phyloP scores from a whole-genome alignment of 1,140 invertebrate species.

The Drosophila yakuba region DNA sequence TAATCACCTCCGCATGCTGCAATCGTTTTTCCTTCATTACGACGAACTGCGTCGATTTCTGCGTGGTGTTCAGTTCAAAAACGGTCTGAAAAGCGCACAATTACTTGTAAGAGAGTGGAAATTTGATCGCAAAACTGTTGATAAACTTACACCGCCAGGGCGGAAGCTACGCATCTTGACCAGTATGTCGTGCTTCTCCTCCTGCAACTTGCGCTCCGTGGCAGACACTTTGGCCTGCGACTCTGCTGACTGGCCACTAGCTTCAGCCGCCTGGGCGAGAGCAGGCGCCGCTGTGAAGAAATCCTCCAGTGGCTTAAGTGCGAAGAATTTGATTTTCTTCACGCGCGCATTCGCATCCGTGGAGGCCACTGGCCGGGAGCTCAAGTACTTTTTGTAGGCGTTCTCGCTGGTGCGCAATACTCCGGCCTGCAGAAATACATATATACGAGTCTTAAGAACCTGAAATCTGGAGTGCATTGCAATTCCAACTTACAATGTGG shows the following conservation, averaged over 20 bases:
- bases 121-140: neutral
- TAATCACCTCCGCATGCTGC: constrained; percentile 88
- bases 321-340: constrained; percentile 86
- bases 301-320: constrained; percentile 75
- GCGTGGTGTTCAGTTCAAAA: constrained; percentile 95
- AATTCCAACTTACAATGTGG: constrained; percentile 90
- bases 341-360: constrained; percentile 94
- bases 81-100: constrained; percentile 90
- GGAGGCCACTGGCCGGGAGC: constrained; percentile 94
- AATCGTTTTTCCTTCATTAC: constrained; percentile 90
- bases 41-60: constrained; percentile 89
- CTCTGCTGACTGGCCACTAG: constrained; percentile 46
- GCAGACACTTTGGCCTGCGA: constrained; percentile 56
- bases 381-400: constrained; percentile 95
- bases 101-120: neutral
- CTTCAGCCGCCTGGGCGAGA: constrained; percentile 60
- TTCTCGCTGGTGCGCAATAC: constrained; percentile 92
- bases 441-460: too few relatives aligned
- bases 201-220: constrained; percentile 74
- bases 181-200: constrained; percentile 87
- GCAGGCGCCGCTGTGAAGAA: constrained; percentile 73
- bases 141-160: constrained; percentile 90
- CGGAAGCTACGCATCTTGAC: constrained; percentile 93
- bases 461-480: neutral
- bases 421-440: constrained; percentile 86